Conservation (phyloP, 2,113 vertebrate genomes). For the Salvelinus alpinus region DNA sequence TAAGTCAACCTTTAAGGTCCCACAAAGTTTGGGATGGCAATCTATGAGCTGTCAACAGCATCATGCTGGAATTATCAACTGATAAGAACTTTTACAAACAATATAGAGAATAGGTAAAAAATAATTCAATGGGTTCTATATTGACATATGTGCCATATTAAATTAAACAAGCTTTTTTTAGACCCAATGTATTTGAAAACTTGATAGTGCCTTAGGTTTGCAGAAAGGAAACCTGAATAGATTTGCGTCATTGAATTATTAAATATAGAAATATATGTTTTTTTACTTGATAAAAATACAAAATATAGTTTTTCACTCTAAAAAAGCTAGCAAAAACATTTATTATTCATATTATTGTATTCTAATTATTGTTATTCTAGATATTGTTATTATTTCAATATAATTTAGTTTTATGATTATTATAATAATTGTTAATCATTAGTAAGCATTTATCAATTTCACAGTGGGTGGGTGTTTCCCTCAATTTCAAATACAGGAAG, state of each 20-base stretch:
- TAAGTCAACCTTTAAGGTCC: not conserved
- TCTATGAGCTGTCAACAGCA: constrained; percentile 19
- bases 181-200: constrained; percentile 69
- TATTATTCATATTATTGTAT: constrained; percentile 38
- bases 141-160: constrained; percentile 57
- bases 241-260: constrained; percentile 80
- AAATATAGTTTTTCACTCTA: not conserved
- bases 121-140: not conserved
- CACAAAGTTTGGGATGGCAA: constrained; percentile 41
- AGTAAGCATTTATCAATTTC: constrained; percentile 50
- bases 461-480: constrained; percentile 38
- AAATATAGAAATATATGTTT: not conserved
- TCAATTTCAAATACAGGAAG: constrained; percentile 25
- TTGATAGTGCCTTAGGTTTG: constrained; percentile 80
- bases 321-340: constrained; percentile 25
- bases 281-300: not conserved
- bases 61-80: not conserved
- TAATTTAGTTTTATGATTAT: constrained; percentile 17
- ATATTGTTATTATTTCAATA: constrained; percentile 45
- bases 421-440: constrained; percentile 37
- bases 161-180: constrained; percentile 74
- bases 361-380: constrained; percentile 3
- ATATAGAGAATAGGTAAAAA: constrained; percentile 27
- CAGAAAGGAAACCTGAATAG: constrained; percentile 72
- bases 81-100: constrained; percentile 50